Conservation (phyloP, 1,140 invertebrate species). For the Drosophila obscura region DNA sequence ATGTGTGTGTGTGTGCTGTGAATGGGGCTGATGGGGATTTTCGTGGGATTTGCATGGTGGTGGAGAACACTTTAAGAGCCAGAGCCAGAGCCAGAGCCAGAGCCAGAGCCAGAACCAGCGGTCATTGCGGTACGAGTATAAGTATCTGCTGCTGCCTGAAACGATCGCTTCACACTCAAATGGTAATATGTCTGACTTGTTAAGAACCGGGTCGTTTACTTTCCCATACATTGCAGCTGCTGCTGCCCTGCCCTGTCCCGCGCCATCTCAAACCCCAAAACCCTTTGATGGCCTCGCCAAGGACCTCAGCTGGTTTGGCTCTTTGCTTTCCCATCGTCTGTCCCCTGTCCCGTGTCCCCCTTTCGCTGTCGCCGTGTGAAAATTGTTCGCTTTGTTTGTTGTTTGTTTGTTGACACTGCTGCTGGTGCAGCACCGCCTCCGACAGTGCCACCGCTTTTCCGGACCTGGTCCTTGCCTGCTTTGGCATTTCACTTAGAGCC, state of each 20-base stretch:
- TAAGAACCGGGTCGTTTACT: constrained; percentile 44
- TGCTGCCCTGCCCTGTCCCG: background rate
- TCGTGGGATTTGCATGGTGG: constrained; percentile 7
- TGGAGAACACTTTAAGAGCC: constrained; percentile 10
- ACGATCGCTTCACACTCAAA: constrained; percentile 44
- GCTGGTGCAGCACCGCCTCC: constrained; percentile 18
- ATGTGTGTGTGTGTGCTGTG: constrained; percentile 24
- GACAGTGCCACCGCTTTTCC: background rate
- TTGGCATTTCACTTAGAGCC: constrained; percentile 68
- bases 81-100: no score
- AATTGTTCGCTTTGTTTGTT: constrained; percentile 69
- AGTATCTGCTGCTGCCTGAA: constrained; percentile 1
- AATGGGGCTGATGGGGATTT: constrained; percentile 24
- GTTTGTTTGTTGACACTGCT: constrained; percentile 70
- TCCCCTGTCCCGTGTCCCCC: background rate
- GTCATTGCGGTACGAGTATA: background rate
- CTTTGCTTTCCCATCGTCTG: constrained; percentile 28
- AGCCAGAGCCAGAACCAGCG: no score
- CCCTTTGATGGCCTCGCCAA: constrained; percentile 40
- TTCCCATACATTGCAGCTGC: constrained; percentile 52
- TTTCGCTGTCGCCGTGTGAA: constrained; percentile 58
- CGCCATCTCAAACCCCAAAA: constrained; percentile 7
- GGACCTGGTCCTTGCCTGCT: constrained; percentile 6
- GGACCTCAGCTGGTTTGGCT: constrained; percentile 64
- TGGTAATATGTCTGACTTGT: constrained; percentile 58